These are phyloP conservation scores for Atrina japonica DNA, from an alignment of 2,888 invertebrate genomes.

Conservation along the genomic window DNA sequence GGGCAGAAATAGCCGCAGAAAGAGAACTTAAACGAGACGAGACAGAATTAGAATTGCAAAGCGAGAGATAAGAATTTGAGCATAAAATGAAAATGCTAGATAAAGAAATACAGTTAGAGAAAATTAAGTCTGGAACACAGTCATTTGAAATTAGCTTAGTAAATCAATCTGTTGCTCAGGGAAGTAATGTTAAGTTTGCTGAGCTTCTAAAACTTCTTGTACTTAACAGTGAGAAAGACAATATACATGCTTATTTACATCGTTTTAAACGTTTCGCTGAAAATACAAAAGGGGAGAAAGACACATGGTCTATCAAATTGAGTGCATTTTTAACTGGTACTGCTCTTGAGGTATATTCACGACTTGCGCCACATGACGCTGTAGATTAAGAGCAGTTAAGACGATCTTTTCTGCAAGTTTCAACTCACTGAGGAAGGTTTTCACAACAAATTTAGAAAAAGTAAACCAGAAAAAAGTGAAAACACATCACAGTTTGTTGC, in stretches of 20 bases:
- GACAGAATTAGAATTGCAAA: too few species aligned
- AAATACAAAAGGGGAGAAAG: constrained; percentile 6
- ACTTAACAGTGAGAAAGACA: constrained; percentile 9
- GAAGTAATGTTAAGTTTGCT: background rate
- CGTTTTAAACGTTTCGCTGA: constrained; percentile 22
- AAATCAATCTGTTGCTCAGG: too few species aligned
- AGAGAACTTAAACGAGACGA: too few species aligned
- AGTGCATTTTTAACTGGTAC: constrained; percentile 25
- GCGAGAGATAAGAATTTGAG: too few species aligned
- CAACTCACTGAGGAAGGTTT: constrained; percentile 34
- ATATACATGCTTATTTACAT: constrained; percentile 14
- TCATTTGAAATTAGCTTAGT: too few species aligned
- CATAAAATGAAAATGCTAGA: too few species aligned
- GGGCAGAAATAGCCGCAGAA: too few species aligned
- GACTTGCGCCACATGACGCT: constrained; percentile 15
- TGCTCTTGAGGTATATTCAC: constrained; percentile 30
- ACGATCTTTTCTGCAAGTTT: constrained; percentile 21
- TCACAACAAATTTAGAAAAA: constrained; percentile 13
- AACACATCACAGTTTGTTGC: constrained; percentile 24
- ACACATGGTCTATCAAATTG: constrained; percentile 28
- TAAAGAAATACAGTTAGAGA: too few species aligned
- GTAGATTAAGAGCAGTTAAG: constrained; percentile 23
- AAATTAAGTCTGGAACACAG: too few species aligned
- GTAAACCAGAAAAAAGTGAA: constrained; percentile 35
- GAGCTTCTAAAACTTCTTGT: constrained; percentile 18